Evolutionary conservation across 2,888 invertebrate genomes (phyloP).

Genomic region (Drosophila setosimentum): DNA sequence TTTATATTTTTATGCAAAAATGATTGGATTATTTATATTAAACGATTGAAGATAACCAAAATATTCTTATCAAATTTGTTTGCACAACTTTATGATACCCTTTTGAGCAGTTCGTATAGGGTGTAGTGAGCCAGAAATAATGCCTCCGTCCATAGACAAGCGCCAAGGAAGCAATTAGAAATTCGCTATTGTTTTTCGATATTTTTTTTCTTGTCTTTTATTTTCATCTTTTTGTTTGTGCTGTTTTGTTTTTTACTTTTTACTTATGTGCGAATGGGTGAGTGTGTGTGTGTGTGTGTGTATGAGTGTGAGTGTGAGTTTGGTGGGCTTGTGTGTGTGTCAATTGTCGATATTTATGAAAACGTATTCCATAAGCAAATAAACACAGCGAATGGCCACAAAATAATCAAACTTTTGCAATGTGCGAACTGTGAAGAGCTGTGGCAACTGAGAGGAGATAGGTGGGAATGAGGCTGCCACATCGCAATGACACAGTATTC

Average conservation of each 20-base stretch:
- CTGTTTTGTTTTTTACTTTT: conserved; percentile 10
- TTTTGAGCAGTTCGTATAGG: not conserved
- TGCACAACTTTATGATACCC: not conserved
- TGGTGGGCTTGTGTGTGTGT: conserved; percentile 38
- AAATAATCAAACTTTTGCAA: conserved; percentile 36
- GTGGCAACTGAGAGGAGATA: not conserved
- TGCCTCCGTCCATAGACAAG: conserved; percentile 27
- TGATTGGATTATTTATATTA: not conserved
- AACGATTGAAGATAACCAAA: not conserved
- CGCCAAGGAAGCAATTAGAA: conserved; percentile 57
- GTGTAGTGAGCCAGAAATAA: conserved; percentile 24
- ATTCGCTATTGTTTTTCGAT: conserved; percentile 43
- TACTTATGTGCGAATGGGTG: conserved; percentile 12
- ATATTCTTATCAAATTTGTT: too few species aligned
- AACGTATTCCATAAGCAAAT: conserved; percentile 48
- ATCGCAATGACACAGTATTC: conserved; percentile 8
- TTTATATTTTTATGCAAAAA: not conserved
- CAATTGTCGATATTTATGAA: conserved; percentile 52
- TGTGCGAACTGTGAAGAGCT: conserved; percentile 5
- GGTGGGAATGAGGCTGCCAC: not conserved
- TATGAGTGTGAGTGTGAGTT: conserved; percentile 9
- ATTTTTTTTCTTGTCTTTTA: conserved; percentile 20
- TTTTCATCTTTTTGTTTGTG: conserved; percentile 5
- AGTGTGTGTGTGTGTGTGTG: conserved; percentile 14
- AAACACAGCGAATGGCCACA: conserved; percentile 38